These are phyloP conservation scores for Euzophera pinguis DNA, from an alignment of 2,888 invertebrate genomes.

Conservation along the genomic window DNA sequence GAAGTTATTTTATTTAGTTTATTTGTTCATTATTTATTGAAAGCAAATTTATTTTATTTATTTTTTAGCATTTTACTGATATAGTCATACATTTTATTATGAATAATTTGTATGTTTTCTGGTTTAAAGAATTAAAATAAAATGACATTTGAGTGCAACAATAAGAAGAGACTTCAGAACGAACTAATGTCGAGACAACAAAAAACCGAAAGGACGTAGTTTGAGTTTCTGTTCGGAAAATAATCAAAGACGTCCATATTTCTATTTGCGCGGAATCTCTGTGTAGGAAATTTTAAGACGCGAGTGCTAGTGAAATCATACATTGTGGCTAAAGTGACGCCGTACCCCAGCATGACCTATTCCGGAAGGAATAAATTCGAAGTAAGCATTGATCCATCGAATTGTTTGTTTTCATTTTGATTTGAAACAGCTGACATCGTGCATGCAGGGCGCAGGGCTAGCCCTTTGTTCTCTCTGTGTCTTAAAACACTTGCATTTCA, in stretches of 20 bases:
- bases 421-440: slow-evolving; percentile 81
- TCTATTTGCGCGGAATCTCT: slow-evolving; percentile 40
- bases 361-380: slow-evolving; percentile 83
- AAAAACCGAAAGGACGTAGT: slow-evolving; percentile 18
- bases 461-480: slow-evolving; percentile 54
- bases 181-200: slow-evolving; percentile 13
- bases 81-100: too few species aligned
- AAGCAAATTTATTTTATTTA: too few species aligned
- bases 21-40: neutral
- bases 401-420: slow-evolving; percentile 73
- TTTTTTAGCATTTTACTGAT: too few species aligned
- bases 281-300: slow-evolving; percentile 31
- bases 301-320: slow-evolving; percentile 41
- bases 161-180: slow-evolving; percentile 15
- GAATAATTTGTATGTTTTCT: too few species aligned
- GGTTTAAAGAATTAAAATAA: neutral
- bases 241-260: slow-evolving; percentile 56
- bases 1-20: neutral
- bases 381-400: slow-evolving; percentile 64
- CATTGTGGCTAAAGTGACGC: slow-evolving; percentile 76
- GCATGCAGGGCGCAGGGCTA: slow-evolving; percentile 17
- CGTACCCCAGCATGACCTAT: slow-evolving; percentile 80
- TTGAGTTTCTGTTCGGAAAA: slow-evolving; percentile 32
- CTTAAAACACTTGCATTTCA: neutral
- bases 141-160: neutral